Base-by-base conservation (phyloP, 1,140 invertebrate species). In the Ganaspis sp. region DNA sequence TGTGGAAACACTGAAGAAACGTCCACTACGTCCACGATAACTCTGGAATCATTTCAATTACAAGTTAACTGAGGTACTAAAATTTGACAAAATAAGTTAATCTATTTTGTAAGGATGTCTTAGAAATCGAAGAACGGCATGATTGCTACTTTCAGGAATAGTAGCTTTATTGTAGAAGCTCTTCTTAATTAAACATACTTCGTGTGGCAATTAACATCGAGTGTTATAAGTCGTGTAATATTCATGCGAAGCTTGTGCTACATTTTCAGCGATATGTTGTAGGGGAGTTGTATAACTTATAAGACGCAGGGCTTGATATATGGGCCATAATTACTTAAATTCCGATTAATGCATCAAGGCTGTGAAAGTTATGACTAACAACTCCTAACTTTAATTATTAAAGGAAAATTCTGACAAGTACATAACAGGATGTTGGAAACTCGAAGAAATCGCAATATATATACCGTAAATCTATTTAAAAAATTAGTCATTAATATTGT, bases 1-100 rank as follows among this genome's bases (percentile, higher is more conserved):
- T 4, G 93, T 93, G 70, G 93, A 94, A 11, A 92, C 92, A 87
- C 93, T 94, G 86, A 94, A 94, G 86, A 94, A 94, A 73, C 91
- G 91, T 38, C 92, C 88, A 73, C 91, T 92, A 34, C 92, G 90
- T 49, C 89, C 86, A 38, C 92, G 90, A 85, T 92, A 92, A 81
- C 89, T 93, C 93, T 93, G 82, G 11, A 79, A 75, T 70, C 29
- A 70, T 42, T 38, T n/a, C n/a, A n/a, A n/a, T n/a, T n/a, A n/a
- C n/a, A n/a, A n/a, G n/a, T n/a, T n/a, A n/a, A n/a, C n/a, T n/a
- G n/a, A n/a, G n/a, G n/a, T n/a, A n/a, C n/a, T n/a, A n/a, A n/a
- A n/a, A n/a, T 34, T 34, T 34, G 29, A 34, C 29, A 34, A 34
- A 34, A 34, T 34, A 34, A 34, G 2, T 34, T 34, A 34, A 34